A percentile compares a stretch with the other conserved stretches of the same genome.
Conservation (phyloP, 2,113 vertebrate species). For the Silurus glanis region DNA sequence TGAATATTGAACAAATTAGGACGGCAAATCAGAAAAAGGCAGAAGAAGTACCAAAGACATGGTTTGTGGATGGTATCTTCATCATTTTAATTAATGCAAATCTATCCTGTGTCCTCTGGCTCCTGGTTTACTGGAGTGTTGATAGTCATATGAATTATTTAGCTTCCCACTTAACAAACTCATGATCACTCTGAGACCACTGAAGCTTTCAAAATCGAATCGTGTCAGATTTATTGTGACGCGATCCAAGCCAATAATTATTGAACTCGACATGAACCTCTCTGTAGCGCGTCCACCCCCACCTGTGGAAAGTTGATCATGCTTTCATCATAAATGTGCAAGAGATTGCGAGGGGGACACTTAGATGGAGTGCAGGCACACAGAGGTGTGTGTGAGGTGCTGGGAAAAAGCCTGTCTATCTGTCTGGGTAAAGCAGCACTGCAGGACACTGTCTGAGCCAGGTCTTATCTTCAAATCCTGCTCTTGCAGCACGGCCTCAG, state of each 20-base stretch:
- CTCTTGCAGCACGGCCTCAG: constrained; percentile 29
- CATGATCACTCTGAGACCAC: constrained; percentile 41
- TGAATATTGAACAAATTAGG: background rate
- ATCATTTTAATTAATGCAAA: constrained; percentile 36
- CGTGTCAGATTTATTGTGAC: constrained; percentile 23
- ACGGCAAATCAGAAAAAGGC: constrained; percentile 3
- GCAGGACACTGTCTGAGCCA: constrained; percentile 30
- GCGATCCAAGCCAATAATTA: background rate
- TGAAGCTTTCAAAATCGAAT: constrained; percentile 47
- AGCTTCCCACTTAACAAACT: constrained; percentile 50
- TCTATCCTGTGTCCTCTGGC: constrained; percentile 17
- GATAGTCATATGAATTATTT: constrained; percentile 45
- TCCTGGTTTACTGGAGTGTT: constrained; percentile 4
- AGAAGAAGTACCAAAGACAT: background rate
- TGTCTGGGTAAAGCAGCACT: constrained; percentile 22
- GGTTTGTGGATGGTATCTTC: constrained; percentile 22
- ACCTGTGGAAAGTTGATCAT: constrained; percentile 5
- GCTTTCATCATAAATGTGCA: constrained; percentile 13
- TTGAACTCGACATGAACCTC: constrained; percentile 41
- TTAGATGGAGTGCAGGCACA: background rate
- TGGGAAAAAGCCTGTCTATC: background rate
- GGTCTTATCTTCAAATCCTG: constrained; percentile 52
- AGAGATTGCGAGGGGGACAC: background rate
- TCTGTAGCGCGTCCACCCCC: constrained; percentile 11
- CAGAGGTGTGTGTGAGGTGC: constrained; percentile 9